Percentiles rank a stretch among this genome's conserved stretches.
These are phyloP conservation scores for Ernsta delagoae DNA, from an alignment of 2,888 invertebrate genomes.

Conservation along the genomic window DNA sequence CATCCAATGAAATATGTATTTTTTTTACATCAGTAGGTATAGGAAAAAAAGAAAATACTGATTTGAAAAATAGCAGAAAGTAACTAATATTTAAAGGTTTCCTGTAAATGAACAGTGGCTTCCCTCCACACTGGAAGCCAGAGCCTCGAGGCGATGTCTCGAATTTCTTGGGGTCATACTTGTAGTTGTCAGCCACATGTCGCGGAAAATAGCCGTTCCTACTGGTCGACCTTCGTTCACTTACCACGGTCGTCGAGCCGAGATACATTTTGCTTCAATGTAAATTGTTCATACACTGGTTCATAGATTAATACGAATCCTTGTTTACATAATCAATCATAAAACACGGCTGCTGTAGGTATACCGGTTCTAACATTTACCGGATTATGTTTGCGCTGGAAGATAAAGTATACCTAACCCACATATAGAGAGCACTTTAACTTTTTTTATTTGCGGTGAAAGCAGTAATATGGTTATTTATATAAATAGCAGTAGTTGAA, in stretches of 20 bases:
- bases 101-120: too few species aligned
- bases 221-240: slow-evolving; percentile 50
- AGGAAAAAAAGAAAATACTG: background rate
- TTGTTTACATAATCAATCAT: slow-evolving; percentile 18
- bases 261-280: slow-evolving; percentile 36
- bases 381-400: too few species aligned
- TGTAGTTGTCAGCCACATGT: slow-evolving; percentile 43
- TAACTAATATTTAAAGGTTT: too few species aligned
- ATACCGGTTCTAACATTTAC: too few species aligned
- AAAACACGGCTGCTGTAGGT: background rate
- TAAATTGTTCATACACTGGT: slow-evolving; percentile 29
- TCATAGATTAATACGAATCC: slow-evolving; percentile 17
- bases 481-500: too few species aligned
- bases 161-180: slow-evolving; percentile 39
- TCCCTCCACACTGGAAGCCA: background rate
- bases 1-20: too few species aligned
- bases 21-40: too few species aligned
- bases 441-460: too few species aligned
- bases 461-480: too few species aligned
- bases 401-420: too few species aligned
- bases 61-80: background rate
- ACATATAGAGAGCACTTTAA: too few species aligned
- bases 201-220: slow-evolving; percentile 43
- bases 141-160: background rate
- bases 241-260: slow-evolving; percentile 46